These are phyloP conservation scores for Ptychochromis oligacanthus DNA, from an alignment of 2,113 vertebrate genomes.

Conservation along the genomic window DNA sequence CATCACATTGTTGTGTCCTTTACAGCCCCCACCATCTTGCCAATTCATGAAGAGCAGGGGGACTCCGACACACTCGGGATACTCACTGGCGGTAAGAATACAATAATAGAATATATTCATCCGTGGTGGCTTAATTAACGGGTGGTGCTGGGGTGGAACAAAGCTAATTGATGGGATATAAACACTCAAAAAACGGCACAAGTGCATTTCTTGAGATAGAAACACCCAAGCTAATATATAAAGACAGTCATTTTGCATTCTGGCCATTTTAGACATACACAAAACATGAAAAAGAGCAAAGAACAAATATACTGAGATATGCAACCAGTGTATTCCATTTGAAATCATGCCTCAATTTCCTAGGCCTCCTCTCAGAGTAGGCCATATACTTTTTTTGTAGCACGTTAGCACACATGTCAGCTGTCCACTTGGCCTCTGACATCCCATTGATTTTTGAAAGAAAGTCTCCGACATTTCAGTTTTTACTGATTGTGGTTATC, in stretches of 20 bases:
- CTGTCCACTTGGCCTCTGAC: slow-evolving; percentile 7
- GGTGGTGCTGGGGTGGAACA: slow-evolving; percentile 54
- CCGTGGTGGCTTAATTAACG: slow-evolving; percentile 62
- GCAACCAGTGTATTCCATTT: background rate
- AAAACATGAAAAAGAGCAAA: background rate
- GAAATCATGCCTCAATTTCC: background rate
- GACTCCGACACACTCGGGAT: slow-evolving; percentile 30
- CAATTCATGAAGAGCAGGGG: slow-evolving; percentile 7
- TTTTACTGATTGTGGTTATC: slow-evolving; percentile 24
- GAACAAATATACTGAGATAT: background rate
- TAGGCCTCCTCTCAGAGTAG: background rate
- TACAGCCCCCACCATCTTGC: background rate
- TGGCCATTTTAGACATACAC: background rate
- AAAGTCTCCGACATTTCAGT: slow-evolving; percentile 13
- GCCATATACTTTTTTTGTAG: background rate
- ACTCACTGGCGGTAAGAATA: slow-evolving; percentile 14
- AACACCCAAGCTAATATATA: background rate
- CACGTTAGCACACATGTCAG: slow-evolving; percentile 14
- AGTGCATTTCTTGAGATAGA: slow-evolving; percentile 17
- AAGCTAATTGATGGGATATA: slow-evolving; percentile 48
- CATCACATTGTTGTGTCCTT: slow-evolving; percentile 22
- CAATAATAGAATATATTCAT: slow-evolving; percentile 61
- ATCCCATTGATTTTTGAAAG: background rate
- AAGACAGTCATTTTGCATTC: background rate
- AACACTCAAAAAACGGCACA: slow-evolving; percentile 40